Conservation (phyloP, 2,888 invertebrate species). For the Bugulina stolonifera region DNA sequence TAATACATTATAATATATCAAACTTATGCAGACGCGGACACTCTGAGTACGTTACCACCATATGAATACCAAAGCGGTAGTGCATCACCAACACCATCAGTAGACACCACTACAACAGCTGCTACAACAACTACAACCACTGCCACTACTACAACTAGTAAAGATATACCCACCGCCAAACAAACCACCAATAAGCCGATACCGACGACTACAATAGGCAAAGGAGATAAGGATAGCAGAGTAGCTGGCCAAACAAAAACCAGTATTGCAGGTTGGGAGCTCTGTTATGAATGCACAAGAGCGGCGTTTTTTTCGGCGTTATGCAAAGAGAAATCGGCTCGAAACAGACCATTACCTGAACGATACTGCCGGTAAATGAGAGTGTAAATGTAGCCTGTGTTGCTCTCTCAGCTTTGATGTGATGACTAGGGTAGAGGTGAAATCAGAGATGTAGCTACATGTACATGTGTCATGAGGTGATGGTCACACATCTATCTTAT, state of each 20-base stretch:
- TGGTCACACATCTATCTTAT: background rate
- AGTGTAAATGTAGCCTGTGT: background rate
- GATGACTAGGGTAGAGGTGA: background rate
- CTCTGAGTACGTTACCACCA: background rate
- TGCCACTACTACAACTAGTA: background rate
- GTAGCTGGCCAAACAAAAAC: background rate
- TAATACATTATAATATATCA: no score
- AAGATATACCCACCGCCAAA: background rate
- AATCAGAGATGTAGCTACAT: background rate
- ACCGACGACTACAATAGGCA: background rate
- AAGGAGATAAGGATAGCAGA: background rate
- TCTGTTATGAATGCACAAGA: background rate
- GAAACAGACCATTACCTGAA: background rate
- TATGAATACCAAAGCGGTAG: background rate
- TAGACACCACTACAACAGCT: background rate
- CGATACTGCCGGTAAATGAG: background rate
- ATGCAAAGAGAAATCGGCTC: background rate
- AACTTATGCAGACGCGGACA: background rate
- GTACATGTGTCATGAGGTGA: no score
- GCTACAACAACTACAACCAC: slow-evolving; percentile 6
- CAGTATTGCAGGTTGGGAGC: background rate
- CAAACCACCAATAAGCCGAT: background rate
- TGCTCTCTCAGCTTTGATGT: background rate
- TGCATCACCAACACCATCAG: background rate
- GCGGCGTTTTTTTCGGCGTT: background rate